phyloP scores from a whole-genome alignment of 2,113 vertebrate genomes.

The Riparia riparia region DNA sequence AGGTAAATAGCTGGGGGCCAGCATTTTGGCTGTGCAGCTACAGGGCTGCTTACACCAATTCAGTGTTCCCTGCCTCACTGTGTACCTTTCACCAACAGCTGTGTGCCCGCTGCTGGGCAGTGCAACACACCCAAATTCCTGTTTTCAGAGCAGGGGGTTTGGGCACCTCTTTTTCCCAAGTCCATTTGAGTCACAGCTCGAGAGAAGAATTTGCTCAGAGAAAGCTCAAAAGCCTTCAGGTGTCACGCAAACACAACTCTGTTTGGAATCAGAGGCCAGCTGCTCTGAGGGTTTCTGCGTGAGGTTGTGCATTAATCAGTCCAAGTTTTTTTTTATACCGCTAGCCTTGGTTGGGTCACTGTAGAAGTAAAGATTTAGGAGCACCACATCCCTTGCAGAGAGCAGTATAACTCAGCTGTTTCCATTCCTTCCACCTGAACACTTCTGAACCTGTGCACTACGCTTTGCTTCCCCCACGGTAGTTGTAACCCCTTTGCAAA shows the following conservation, averaged over 20 bases:
- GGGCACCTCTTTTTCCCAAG: neutral
- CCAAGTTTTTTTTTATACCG: neutral
- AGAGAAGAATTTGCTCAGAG: neutral
- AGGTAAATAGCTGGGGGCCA: neutral
- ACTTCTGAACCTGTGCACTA: neutral
- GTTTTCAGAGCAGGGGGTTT: neutral
- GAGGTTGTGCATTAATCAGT: neutral
- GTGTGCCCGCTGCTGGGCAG: fast-evolving
- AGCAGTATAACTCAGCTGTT: conserved; percentile 27
- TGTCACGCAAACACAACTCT: fast-evolving
- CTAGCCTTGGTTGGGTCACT: neutral
- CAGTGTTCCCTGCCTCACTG: fast-evolving
- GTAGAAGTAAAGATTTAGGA: conserved; percentile 26
- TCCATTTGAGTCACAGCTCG: neutral
- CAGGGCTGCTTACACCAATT: fast-evolving
- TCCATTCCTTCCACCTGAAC: conserved; percentile 46
- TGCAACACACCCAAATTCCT: neutral
- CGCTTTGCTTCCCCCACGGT: conserved; percentile 44
- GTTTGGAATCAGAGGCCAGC: neutral
- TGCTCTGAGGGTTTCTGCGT: neutral
- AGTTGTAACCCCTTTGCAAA: conserved; percentile 69
- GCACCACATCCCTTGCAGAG: neutral
- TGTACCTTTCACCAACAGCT: fast-evolving
- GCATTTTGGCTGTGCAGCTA: neutral
- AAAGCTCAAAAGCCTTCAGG: neutral